Percentiles rank a stretch among this genome's conserved stretches.
phyloP scores from a whole-genome alignment of 2,113 vertebrate species.

The Nannospalax galili region DNA sequence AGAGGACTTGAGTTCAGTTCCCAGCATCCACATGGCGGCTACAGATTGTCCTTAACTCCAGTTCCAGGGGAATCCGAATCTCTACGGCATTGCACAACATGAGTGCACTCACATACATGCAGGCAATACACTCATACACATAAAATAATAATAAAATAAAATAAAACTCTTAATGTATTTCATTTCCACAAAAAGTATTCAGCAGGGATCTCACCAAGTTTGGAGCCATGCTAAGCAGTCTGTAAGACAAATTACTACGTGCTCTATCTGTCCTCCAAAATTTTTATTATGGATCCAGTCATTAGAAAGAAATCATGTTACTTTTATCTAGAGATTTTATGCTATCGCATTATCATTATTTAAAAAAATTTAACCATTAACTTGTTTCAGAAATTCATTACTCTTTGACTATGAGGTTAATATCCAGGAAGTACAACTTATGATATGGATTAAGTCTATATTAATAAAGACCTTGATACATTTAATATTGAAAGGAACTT shows the following conservation, averaged over 20 bases:
- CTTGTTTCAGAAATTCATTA: background rate
- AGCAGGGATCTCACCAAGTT: background rate
- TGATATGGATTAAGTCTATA: background rate
- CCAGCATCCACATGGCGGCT: too few species aligned
- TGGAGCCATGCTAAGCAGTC: background rate
- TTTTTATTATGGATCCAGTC: background rate
- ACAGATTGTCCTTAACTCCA: too few species aligned
- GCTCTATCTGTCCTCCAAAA: background rate
- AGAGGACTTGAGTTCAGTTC: too few species aligned
- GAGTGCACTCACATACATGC: too few species aligned
- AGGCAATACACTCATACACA: too few species aligned
- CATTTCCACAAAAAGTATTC: background rate
- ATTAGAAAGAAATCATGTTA: background rate
- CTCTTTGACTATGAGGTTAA: background rate
- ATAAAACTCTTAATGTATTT: background rate
- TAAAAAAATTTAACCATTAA: background rate
- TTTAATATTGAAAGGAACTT: background rate
- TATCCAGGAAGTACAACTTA: background rate
- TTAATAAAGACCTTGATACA: background rate
- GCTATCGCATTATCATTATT: background rate
- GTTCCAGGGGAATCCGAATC: too few species aligned
- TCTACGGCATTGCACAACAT: too few species aligned
- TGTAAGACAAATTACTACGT: background rate
- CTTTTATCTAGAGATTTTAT: background rate
- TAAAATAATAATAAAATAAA: too few species aligned